Conservation (phyloP, 2,888 invertebrate species). For the Rhaphigaster nebulosa region DNA sequence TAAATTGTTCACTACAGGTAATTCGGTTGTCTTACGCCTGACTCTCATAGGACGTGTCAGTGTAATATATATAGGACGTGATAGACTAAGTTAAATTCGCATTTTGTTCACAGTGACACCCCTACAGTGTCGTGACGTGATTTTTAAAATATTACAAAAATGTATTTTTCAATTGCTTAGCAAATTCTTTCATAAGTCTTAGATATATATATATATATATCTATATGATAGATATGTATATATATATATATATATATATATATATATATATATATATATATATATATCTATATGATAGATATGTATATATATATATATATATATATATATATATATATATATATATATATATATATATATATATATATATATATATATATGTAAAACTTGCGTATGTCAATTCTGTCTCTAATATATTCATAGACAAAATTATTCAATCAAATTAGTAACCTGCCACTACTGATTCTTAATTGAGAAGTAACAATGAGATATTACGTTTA, state of each 20-base stretch:
- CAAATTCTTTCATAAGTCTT: background rate
- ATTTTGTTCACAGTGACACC: background rate
- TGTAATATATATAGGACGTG: background rate
- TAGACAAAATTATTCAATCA: background rate
- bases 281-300: too few relatives aligned
- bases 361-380: too few relatives aligned
- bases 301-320: too few relatives aligned
- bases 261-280: too few relatives aligned
- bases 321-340: too few relatives aligned
- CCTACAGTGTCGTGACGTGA: background rate
- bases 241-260: too few relatives aligned
- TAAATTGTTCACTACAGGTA: conserved; percentile 24
- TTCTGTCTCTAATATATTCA: background rate
- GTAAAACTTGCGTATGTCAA: background rate
- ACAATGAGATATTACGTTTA: too few relatives aligned
- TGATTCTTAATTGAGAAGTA: too few relatives aligned
- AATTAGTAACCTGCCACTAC: too few relatives aligned
- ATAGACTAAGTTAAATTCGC: background rate
- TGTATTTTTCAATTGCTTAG: background rate
- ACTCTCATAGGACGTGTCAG: conserved; percentile 3
- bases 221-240: too few relatives aligned
- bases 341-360: too few relatives aligned
- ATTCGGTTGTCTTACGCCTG: conserved; percentile 25
- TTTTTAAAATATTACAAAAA: background rate
- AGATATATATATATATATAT: too few relatives aligned